A percentile compares a stretch with the other conserved stretches of the same genome.
Evolutionary conservation across 1,140 invertebrate species (phyloP).

Genomic region (Hypothenemus hampei): DNA sequence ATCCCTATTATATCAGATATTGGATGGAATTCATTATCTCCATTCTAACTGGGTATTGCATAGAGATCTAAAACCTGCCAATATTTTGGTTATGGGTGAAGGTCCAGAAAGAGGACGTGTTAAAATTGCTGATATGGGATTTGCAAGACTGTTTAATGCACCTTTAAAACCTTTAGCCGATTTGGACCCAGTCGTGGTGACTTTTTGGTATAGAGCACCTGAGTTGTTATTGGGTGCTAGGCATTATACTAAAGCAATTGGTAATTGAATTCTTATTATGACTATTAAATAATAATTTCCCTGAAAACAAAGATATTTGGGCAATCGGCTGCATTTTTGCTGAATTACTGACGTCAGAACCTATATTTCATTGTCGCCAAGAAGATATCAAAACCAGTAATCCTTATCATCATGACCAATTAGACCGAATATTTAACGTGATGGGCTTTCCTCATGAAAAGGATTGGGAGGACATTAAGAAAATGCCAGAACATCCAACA

Average conservation of each 20-base stretch:
- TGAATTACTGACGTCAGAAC: constrained; percentile 93
- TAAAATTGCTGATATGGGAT: constrained; percentile 99
- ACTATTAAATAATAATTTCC: too few species aligned
- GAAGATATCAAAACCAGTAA: constrained; percentile 99
- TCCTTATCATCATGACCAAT: constrained; percentile 99
- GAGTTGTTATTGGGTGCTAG: constrained; percentile 93
- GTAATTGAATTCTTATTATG: constrained; percentile 50
- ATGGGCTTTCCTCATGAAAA: constrained; percentile 99
- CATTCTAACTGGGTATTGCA: constrained; percentile 99
- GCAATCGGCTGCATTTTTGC: constrained; percentile 99
- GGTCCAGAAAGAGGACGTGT: constrained; percentile 93
- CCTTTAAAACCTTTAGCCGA: constrained; percentile 96
- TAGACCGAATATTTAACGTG: constrained; percentile 99
- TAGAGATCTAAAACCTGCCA: constrained; percentile 98
- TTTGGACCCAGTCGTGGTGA: constrained; percentile 98
- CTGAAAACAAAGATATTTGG: constrained; percentile 93
- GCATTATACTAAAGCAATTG: constrained; percentile 98
- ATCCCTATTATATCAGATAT: constrained; percentile 95
- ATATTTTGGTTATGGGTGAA: constrained; percentile 99
- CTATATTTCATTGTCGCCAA: constrained; percentile 99
- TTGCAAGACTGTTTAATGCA: constrained; percentile 98
- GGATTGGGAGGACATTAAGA: constrained; percentile 99
- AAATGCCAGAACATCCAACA: constrained; percentile 98
- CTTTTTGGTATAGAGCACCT: constrained; percentile 99
- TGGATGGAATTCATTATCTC: constrained; percentile 99